These are phyloP conservation scores for Caretta caretta DNA, from an alignment of 2,113 vertebrate genomes.

Conservation along the genomic window DNA sequence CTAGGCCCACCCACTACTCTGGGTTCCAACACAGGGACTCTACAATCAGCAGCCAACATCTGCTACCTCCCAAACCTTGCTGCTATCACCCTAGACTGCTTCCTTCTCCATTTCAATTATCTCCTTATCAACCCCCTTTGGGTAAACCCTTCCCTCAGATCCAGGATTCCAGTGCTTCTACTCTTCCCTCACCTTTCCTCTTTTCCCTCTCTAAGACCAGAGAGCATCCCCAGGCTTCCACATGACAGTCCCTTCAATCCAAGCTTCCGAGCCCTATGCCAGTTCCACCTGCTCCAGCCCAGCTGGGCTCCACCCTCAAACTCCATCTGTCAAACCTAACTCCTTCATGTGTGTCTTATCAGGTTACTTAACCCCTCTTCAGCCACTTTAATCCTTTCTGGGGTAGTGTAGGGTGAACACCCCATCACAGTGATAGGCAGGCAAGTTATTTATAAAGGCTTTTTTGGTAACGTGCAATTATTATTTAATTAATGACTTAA, in stretches of 20 bases:
- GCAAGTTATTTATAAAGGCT: not conserved
- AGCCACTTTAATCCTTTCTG: not conserved
- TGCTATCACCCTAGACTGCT: not conserved
- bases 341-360: no score
- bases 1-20: not conserved
- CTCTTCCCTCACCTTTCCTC: not conserved
- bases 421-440: not conserved
- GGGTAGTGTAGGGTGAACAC: not conserved
- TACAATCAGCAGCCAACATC: not conserved
- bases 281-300: no score
- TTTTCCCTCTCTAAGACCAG: not conserved
- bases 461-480: not conserved
- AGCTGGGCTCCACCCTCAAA: no score
- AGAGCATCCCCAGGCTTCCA: not conserved
- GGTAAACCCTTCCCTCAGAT: not conserved
- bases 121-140: not conserved
- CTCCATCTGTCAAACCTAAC: no score
- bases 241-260: not conserved
- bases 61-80: not conserved
- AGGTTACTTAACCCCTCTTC: no score
- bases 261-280: no score
- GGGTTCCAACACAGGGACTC: not conserved
- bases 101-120: not conserved
- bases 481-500: not conserved
- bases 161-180: not conserved